Conservation (phyloP, 2,888 invertebrate genomes). For the Erebia aethiops region DNA sequence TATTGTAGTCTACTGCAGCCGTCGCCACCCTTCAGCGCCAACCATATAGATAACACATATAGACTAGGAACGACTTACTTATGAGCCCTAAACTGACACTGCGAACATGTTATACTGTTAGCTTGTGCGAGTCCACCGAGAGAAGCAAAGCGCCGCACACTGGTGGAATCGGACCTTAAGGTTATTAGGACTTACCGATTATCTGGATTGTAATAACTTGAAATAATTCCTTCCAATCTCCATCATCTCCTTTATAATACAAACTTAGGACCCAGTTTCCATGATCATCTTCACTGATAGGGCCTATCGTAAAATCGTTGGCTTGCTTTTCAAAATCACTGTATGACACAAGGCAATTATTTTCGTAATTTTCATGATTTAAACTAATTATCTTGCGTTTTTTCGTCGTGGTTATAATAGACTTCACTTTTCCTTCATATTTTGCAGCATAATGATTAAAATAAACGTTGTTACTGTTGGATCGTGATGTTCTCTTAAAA, state of each 20-base stretch:
- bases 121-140: too few relatives aligned
- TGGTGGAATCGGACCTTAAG: too few relatives aligned
- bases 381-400: conserved; percentile 47
- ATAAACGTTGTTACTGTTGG: conserved; percentile 25
- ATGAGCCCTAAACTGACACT: too few relatives aligned
- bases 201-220: conserved; percentile 67
- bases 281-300: conserved; percentile 57
- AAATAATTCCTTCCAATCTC: conserved; percentile 59
- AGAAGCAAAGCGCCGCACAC: too few relatives aligned
- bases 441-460: conserved; percentile 33
- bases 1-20: too few relatives aligned
- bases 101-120: too few relatives aligned
- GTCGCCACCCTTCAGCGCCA: too few relatives aligned
- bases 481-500: conserved; percentile 5
- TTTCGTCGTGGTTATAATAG: conserved; percentile 37
- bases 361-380: conserved; percentile 28
- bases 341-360: conserved; percentile 25
- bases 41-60: too few relatives aligned
- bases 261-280: conserved; percentile 72
- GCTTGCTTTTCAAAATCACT: conserved; percentile 42
- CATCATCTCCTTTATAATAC: conserved; percentile 51
- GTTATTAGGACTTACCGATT: conserved; percentile 52
- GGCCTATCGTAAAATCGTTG: conserved; percentile 66
- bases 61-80: too few relatives aligned
- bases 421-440: conserved; percentile 32